Percentiles rank a stretch among this genome's conserved stretches.
phyloP scores from a whole-genome alignment of 2,797 vertebrate species.

The Hipposideros larvatus region DNA sequence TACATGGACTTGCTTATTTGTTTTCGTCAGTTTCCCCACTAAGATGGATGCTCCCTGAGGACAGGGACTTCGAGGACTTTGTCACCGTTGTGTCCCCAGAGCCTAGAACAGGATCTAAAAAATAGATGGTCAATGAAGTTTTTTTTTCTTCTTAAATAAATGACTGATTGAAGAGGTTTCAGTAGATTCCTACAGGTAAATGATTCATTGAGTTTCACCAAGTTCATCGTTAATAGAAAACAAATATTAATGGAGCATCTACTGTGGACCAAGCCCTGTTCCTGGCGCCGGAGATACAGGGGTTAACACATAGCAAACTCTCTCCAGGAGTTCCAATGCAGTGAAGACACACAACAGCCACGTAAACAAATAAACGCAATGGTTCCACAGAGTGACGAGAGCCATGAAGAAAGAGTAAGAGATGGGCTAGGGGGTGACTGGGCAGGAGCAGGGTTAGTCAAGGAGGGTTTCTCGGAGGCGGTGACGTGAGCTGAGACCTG shows the following conservation, averaged over 20 bases:
- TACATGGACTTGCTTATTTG: not conserved
- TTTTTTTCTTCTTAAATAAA: not conserved
- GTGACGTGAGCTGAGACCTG: not conserved
- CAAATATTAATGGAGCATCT: not conserved
- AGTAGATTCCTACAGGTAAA: not conserved
- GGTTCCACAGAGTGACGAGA: not conserved
- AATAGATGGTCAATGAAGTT: not conserved
- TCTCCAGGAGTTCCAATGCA: not conserved
- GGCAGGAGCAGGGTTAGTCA: fast-evolving
- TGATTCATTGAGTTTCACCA: not conserved
- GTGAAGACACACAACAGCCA: not conserved
- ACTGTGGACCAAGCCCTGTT: not conserved
- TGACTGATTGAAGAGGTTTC: not conserved
- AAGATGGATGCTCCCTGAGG: not conserved
- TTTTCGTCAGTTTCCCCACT: not conserved
- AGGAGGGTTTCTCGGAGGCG: not conserved
- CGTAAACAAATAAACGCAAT: fast-evolving
- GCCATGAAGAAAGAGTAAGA: too few relatives aligned
- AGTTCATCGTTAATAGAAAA: not conserved
- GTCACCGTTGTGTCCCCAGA: not conserved
- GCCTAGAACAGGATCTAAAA: not conserved
- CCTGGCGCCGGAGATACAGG: not conserved
- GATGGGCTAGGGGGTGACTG: not conserved
- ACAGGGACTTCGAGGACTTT: not conserved
- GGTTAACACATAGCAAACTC: not conserved